These are phyloP conservation scores for Phycodurus eques DNA, from an alignment of 2,113 vertebrate genomes.

Conservation along the genomic window DNA sequence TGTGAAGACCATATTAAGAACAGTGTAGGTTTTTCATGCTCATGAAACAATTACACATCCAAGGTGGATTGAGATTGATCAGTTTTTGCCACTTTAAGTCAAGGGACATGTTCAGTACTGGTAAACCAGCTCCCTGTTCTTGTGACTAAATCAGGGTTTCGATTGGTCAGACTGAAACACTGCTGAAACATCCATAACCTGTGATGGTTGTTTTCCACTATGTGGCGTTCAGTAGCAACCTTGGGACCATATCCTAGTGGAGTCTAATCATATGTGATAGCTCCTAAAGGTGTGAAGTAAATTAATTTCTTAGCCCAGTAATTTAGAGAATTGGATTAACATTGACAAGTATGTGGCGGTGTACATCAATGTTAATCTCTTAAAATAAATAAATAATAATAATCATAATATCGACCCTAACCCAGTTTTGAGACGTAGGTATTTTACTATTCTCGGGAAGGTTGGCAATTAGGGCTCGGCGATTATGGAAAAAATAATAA, in stretches of 20 bases:
- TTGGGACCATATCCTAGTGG: not conserved
- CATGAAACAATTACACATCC: not conserved
- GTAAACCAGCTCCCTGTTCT: not conserved
- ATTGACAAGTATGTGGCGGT: not conserved
- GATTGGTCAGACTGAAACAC: not conserved
- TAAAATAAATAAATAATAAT: no score
- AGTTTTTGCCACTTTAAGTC: not conserved
- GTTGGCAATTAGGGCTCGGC: not conserved
- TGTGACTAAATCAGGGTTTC: not conserved
- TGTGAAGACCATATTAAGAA: not conserved
- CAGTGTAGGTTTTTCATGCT: not conserved
- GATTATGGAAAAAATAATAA: no score
- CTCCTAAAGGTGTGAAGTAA: constrained; percentile 8
- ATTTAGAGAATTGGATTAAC: not conserved
- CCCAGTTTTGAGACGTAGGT: not conserved
- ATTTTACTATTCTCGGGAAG: not conserved
- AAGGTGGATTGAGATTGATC: not conserved
- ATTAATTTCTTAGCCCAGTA: not conserved
- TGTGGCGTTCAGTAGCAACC: not conserved
- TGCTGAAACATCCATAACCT: not conserved
- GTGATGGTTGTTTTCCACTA: not conserved
- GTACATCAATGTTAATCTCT: not conserved
- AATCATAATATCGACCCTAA: not conserved
- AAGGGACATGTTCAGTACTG: not conserved
- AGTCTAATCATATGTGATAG: constrained; percentile 1